phyloP scores from a whole-genome alignment of 2,888 invertebrate genomes.

The Blastobasis lacticolella region DNA sequence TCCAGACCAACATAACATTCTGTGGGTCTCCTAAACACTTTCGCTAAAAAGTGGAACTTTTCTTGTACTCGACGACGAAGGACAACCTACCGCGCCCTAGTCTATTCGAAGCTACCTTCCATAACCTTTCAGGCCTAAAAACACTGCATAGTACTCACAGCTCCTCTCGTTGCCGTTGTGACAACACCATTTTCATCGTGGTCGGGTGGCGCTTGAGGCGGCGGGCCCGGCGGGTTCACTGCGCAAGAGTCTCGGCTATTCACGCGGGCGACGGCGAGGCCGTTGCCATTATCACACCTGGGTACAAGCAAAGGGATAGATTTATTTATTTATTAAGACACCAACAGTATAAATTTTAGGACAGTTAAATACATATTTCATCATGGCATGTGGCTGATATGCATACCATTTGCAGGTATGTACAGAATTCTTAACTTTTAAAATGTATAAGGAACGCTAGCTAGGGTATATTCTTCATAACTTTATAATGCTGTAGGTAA shows the following conservation, averaged over 20 bases:
- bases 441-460: too few species aligned
- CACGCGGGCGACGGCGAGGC: conserved; percentile 63
- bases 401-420: too few species aligned
- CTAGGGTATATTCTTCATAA: too few species aligned
- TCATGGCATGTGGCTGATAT: too few species aligned
- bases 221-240: conserved; percentile 54
- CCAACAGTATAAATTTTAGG: not conserved
- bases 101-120: not conserved
- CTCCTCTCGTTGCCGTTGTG: conserved; percentile 99
- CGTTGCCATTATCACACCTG: conserved; percentile 72
- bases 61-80: too few species aligned
- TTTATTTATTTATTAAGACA: not conserved
- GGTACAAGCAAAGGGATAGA: conserved; percentile 18
- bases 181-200: conserved; percentile 99
- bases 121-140: conserved; percentile 6
- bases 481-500: too few species aligned
- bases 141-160: conserved; percentile 82
- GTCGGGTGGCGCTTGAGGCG: conserved; percentile 61
- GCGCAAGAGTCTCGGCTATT: conserved; percentile 59
- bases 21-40: too few species aligned
- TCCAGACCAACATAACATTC: too few species aligned
- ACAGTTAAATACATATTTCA: too few species aligned
- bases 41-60: too few species aligned
- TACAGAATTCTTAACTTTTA: too few species aligned
- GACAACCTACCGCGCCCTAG: not conserved